Percentiles rank a stretch among this genome's conserved stretches.
phyloP scores from a whole-genome alignment of 2,797 vertebrate genomes.

The Galaxias olidus region DNA sequence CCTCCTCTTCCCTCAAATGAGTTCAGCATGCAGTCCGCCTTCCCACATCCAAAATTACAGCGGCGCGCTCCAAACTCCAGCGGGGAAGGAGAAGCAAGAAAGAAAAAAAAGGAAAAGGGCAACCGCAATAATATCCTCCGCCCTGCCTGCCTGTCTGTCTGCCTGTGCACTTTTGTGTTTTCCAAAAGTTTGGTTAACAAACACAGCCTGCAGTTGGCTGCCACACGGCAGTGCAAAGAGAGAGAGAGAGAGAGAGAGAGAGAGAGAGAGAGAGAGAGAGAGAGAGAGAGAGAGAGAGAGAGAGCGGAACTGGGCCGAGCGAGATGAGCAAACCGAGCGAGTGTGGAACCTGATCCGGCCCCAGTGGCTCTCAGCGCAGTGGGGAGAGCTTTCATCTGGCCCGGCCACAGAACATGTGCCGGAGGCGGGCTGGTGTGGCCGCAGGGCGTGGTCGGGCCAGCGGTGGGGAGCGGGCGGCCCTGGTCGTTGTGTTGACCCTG shows the following conservation, averaged over 20 bases:
- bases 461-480: slow-evolving; percentile 63
- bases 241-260: neutral
- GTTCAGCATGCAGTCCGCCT: slow-evolving; percentile 80
- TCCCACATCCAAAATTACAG: slow-evolving; percentile 83
- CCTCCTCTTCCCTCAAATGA: slow-evolving; percentile 79
- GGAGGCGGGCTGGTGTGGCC: slow-evolving; percentile 70
- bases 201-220: slow-evolving; percentile 69
- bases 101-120: slow-evolving; percentile 76
- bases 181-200: slow-evolving; percentile 73
- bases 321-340: slow-evolving; percentile 73
- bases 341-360: slow-evolving; percentile 66
- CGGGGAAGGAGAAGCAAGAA: no score
- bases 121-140: slow-evolving; percentile 75
- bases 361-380: slow-evolving; percentile 68
- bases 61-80: slow-evolving; percentile 65
- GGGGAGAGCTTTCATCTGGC: slow-evolving; percentile 80
- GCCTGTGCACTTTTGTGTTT: slow-evolving; percentile 65
- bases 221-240: slow-evolving; percentile 52
- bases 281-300: neutral
- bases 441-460: slow-evolving; percentile 76
- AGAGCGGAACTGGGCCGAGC: slow-evolving; percentile 54
- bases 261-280: neutral
- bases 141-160: slow-evolving; percentile 59
- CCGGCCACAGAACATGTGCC: slow-evolving; percentile 77
- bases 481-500: slow-evolving; percentile 77